Conservation (phyloP, 2,888 invertebrate species). For the Nomada fucata region DNA sequence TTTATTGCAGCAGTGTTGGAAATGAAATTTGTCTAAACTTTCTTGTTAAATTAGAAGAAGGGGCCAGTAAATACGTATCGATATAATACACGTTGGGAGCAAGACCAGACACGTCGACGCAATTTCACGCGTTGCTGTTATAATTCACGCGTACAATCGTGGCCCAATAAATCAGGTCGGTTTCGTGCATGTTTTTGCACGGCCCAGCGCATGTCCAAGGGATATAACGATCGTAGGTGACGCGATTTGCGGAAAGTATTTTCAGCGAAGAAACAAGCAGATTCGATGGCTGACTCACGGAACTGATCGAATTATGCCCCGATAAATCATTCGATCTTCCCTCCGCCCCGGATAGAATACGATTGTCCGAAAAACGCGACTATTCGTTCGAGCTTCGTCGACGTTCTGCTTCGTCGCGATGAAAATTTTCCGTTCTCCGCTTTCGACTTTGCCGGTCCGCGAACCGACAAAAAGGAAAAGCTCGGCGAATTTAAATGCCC, state of each 20-base stretch:
- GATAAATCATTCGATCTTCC: neutral
- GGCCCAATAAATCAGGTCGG: conserved; percentile 7
- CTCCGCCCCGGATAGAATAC: neutral
- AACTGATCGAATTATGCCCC: neutral
- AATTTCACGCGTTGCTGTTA: too few species aligned
- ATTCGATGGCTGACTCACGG: conserved; percentile 8
- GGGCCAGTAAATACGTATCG: neutral
- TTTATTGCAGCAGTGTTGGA: too few species aligned
- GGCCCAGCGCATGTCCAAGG: neutral
- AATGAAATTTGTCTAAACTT: too few species aligned
- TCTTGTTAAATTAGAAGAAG: neutral
- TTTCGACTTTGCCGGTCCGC: too few species aligned
- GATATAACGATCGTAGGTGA: conserved; percentile 28
- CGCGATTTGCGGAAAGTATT: conserved; percentile 44
- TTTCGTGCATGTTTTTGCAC: conserved; percentile 4
- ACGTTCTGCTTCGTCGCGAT: neutral
- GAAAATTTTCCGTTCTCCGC: neutral
- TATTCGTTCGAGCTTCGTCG: neutral
- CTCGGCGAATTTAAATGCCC: conserved; percentile 34
- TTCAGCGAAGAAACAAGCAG: conserved; percentile 12
- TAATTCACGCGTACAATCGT: neutral
- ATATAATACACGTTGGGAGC: neutral
- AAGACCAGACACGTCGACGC: neutral
- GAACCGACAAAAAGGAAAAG: neutral
- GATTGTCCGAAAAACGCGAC: neutral